Percentiles rank a stretch among this genome's conserved stretches.
Evolutionary conservation across 2,797 vertebrate genomes (phyloP).

Genomic region (Steatocranus sp.): DNA sequence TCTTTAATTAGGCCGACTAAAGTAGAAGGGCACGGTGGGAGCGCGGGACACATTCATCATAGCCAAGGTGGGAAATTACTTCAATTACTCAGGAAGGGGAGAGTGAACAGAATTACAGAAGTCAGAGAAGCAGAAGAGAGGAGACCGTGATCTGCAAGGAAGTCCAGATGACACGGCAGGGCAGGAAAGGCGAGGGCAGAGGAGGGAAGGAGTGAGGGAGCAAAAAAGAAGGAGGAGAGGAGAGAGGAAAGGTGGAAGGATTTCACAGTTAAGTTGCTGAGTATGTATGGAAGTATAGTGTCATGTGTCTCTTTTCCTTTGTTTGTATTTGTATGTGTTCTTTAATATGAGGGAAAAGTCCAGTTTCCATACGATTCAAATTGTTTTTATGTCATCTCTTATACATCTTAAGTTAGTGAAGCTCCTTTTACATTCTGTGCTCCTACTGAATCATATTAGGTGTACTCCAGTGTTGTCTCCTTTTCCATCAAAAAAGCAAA

Average conservation of each 20-base stretch:
- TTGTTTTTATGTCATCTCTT: background rate
- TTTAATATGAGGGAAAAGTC: background rate
- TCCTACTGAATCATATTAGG: background rate
- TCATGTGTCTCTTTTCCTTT: background rate
- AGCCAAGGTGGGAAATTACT: conserved; percentile 98
- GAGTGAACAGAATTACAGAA: conserved; percentile 68
- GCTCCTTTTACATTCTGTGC: background rate
- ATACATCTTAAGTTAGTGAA: background rate
- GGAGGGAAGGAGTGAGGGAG: background rate
- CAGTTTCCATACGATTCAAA: background rate
- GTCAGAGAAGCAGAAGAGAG: conserved; percentile 55
- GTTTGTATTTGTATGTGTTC: background rate
- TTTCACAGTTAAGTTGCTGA: background rate
- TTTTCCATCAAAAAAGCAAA: background rate
- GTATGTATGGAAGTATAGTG: background rate
- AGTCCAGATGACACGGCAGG: conserved; percentile 39
- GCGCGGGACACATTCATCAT: conserved; percentile 98
- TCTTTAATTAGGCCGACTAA: conserved; percentile 99
- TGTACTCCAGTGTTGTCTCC: background rate
- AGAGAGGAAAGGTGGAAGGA: background rate
- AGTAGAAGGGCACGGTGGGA: conserved; percentile 90
- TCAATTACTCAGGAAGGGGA: conserved; percentile 88
- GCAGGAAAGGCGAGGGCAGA: background rate
- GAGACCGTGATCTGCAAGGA: conserved; percentile 42
- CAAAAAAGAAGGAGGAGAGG: background rate